Base-by-base conservation (phyloP, 2,888 invertebrate species). In the Pharmacophagus antenor region DNA sequence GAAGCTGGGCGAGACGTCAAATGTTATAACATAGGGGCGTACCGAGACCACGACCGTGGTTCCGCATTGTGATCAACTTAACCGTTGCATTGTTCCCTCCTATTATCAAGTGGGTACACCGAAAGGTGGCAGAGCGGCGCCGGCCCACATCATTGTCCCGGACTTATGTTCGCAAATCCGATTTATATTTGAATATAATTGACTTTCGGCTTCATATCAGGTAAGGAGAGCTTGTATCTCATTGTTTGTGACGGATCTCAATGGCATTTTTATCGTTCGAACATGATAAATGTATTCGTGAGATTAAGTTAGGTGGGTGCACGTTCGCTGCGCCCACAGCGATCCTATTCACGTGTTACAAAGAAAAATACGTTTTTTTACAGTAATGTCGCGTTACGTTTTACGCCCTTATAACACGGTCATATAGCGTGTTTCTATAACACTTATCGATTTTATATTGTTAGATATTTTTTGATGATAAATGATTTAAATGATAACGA, bases 101-200 rank as follows among this genome's bases (percentile, higher is more conserved):
- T 48, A 61, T 61, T 61, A 61, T 61, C 42, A 42, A 61, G 56
- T 56, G 52, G 41, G 22, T 47, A 46, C 42, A 63, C 63, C 62
- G 62, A 66, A 65, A 67, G 68, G 67, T 67, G 69, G 67, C 66
- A 54, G 63, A 74, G 69, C 76, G 82, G 84, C 85, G 85, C 85
- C 82, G 77, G 76, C 76, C 83, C 79, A 79, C 77, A 76, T 82
- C 70, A 87, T 90, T 89, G 88, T 88, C 80, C 80, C 69, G 67
- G 73, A 77, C 87, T 90, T 90, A 90, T 82, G 82, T 87, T 88
- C 77, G 88, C 89, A 88, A 90, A 90, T 90, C 89, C 86, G 89
- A 88, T 90, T 90, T 88, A 85, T 88, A 90, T 90, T 90, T 88
- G 88, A 90, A 90, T 90, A 89, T 90, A 89, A 90, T 90, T 88